Base-by-base conservation (phyloP, 1,140 invertebrate genomes). In the Patella vulgata region DNA sequence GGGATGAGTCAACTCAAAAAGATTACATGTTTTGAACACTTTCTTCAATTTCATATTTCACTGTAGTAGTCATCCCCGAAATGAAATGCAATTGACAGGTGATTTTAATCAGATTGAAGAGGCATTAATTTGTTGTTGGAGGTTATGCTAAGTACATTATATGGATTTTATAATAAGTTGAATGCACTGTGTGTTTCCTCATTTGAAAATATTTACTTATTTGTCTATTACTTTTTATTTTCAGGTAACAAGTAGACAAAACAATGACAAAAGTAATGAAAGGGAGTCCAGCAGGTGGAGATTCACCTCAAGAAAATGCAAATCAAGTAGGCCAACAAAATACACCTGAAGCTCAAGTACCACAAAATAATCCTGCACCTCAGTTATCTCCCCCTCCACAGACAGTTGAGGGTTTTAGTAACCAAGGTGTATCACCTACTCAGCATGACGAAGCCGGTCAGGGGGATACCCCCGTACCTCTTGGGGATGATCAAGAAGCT, bases 401-500 rank as follows among this genome's bases (percentile, higher is more conserved):
- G 27, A 19, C 55, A 19, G 44, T 36, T 43, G 25, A n/a, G 14
- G 42, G 36, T 17, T 27, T 23, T 39, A 31, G 44, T 51, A 31
- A 21, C 23, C 28, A 31, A 48, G 27, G 23, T 59, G 39, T 56
- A 28, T 39, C 33, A 28, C 21, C 31, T 1, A 19, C 55, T 31
- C 19, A 31, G 2, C 40, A 25, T 46, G 25, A 40, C 6, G n/a
- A 27, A 19, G 55, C 5, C 46, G 53, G 36, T 23, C 33, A 40
- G 5, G 55, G 53, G 59, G 47, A 56, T 40, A 39, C 50, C 61
- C 54, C 58, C 61, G 57, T 58, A 40, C 46, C 58, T 59, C 60
- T 55, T 60, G 60, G 57, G 30, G 77, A 79, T 31, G 80, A 82
- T 42, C 78, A 78, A 28, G 89, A 91, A 71, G 89, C 89, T 42